Evolutionary conservation across 2,888 invertebrate genomes (phyloP), one percentile per base, ranked within the genome.

Genomic region (Meloe dianella): DNA sequence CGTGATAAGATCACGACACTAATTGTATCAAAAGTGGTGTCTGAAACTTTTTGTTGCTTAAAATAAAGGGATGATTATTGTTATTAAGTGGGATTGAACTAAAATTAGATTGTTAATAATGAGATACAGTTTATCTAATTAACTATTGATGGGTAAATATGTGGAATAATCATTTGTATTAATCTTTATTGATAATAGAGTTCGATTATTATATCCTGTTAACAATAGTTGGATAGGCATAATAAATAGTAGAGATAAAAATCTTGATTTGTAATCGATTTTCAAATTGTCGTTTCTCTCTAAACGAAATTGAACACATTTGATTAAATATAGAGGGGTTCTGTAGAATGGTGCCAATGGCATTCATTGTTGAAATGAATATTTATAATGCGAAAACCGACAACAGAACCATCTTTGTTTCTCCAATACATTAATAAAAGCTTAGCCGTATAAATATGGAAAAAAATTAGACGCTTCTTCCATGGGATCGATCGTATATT

Each of bases 21-120:
- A n/a, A n/a, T n/a, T n/a, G n/a, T n/a, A n/a, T n/a, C n/a, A n/a
- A n/a, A n/a, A n/a, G n/a, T n/a, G n/a, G n/a, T n/a, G n/a, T n/a
- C n/a, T n/a, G n/a, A n/a, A n/a, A n/a, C n/a, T n/a, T n/a, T n/a
- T n/a, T n/a, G n/a, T n/a, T n/a, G n/a, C n/a, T n/a, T n/a, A 27
- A 27, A 27, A 27, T 4, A 27, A 27, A 27, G 27, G 27, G 27
- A 8, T 24, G 8, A 60, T 60, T 20, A 10, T 57, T 57, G 17
- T 57, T 29, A 57, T 24, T 27, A 29, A 71, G 70, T 73, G 71
- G 73, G 69, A 68, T 68, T 73, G 70, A 72, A 69, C 71, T 74
- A 63, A 67, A 69, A 73, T 72, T 47, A 47, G 30, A 58, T 58
- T 30, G 58, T 20, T 35, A 58, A 27, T 58, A 58, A 32, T 58